Base-by-base conservation (phyloP, 2,888 invertebrate genomes). In the Acleris literana region DNA sequence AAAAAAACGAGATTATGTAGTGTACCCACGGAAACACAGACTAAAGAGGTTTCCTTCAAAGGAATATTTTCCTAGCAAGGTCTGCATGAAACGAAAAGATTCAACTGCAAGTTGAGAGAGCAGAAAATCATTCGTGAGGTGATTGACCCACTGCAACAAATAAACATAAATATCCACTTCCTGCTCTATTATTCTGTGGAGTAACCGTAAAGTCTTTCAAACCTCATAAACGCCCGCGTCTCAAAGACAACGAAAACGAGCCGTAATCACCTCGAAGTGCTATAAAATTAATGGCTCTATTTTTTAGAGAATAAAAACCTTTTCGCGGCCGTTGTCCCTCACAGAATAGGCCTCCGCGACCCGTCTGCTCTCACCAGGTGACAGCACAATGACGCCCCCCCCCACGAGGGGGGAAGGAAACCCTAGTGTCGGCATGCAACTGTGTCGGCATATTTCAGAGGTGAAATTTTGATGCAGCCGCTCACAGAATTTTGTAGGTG, bases 361-460 rank as follows among this genome's bases (percentile, higher is more conserved):
- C 70, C 68, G 71, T 73, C 78, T 80, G 83, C 82, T 76, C 78
- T 83, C 82, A 81, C 79, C 80, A 81, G 39, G 76, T 79, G 78
- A 76, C 75, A 78, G 80, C 79, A 85, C 83, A 80, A 74, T 78
- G 69, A 72, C 69, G 70, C 69, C 65, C 70, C 69, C 70, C 69
- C 72, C 33, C 33, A 66, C 57, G 63, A 22, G 64, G 68, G 65
- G 33, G 56, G 65, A 65, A 65, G 65, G 61, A 65, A 65, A 52
- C 60, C 60, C 60, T 68, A 69, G 64, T 63, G 68, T 68, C 70
- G 69, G 68, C 68, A 69, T 76, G 72, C 74, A 76, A 68, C 70
- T 70, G 64, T 69, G 73, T 72, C 74, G 72, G 63, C 71, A 73
- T 77, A 76, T 76, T 79, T 76, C 67, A 70, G 71, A 74, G 75